These are phyloP conservation scores for Oscheius sp. DNA, from an alignment of 2,888 invertebrate species.

Conservation along the genomic window DNA sequence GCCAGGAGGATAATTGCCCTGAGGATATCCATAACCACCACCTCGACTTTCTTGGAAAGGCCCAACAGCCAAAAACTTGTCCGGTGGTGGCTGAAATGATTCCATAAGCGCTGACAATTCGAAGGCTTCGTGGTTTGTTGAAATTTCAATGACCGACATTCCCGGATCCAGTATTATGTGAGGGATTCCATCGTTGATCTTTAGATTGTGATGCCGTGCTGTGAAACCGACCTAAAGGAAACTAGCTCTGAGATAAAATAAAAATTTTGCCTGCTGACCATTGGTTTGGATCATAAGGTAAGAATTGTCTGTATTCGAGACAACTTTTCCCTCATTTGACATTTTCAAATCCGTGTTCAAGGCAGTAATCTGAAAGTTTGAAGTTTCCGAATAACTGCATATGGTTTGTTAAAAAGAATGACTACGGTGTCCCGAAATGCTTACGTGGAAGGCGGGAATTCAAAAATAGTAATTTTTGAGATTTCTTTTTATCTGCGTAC, in stretches of 20 bases:
- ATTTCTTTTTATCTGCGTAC: too few relatives aligned
- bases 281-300: conserved; percentile 40
- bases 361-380: conserved; percentile 25
- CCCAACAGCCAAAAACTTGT: conserved; percentile 44
- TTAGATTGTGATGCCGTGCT: conserved; percentile 47
- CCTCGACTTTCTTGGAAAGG: conserved; percentile 41
- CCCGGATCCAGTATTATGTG: conserved; percentile 46
- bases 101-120: conserved; percentile 37
- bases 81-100: conserved; percentile 40
- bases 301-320: conserved; percentile 43
- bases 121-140: conserved; percentile 41
- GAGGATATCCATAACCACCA: conserved; percentile 8
- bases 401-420: too few relatives aligned
- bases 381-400: not conserved
- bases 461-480: too few relatives aligned
- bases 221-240: conserved; percentile 45
- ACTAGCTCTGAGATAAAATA: not conserved
- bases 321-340: conserved; percentile 43
- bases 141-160: conserved; percentile 42
- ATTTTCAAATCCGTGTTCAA: conserved; percentile 36
- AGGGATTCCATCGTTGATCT: conserved; percentile 46
- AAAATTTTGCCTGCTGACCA: conserved; percentile 39
- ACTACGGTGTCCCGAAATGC: too few relatives aligned
- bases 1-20: too few relatives aligned
- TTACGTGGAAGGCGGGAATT: too few relatives aligned